These are phyloP conservation scores for Myxocyprinus asiaticus DNA, from an alignment of 2,113 vertebrate genomes.

Conservation along the genomic window DNA sequence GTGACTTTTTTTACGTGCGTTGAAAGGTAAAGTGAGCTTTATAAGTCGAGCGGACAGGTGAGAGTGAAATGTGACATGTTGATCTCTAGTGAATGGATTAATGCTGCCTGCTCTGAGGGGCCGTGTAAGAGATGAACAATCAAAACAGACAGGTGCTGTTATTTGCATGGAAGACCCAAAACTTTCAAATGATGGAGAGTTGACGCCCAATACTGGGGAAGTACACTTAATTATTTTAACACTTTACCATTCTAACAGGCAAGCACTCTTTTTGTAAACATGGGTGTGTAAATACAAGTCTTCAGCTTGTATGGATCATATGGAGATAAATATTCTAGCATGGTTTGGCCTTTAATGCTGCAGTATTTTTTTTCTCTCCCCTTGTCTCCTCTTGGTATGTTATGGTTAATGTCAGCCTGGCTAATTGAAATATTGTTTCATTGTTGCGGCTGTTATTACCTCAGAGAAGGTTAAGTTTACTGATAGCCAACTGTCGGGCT, in stretches of 20 bases:
- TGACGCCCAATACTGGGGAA: constrained; percentile 69
- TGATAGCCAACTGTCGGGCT: constrained; percentile 66
- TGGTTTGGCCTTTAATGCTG: constrained; percentile 44
- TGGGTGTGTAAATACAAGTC: constrained; percentile 48
- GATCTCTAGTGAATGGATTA: constrained; percentile 57
- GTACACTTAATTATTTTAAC: neutral
- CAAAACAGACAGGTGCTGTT: constrained; percentile 46
- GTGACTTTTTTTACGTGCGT: constrained; percentile 24
- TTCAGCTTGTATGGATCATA: neutral
- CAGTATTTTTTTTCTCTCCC: constrained; percentile 34
- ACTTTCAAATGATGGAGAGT: constrained; percentile 54
- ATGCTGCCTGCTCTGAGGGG: constrained; percentile 41
- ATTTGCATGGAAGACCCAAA: constrained; percentile 45
- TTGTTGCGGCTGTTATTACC: constrained; percentile 68
- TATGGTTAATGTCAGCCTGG: constrained; percentile 68
- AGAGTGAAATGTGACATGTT: constrained; percentile 49
- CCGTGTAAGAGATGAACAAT: constrained; percentile 17
- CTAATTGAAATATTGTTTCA: constrained; percentile 79
- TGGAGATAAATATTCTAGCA: constrained; percentile 33
- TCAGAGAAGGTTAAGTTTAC: constrained; percentile 74
- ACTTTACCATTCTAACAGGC: neutral
- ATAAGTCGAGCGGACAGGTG: constrained; percentile 41
- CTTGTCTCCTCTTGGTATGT: constrained; percentile 52
- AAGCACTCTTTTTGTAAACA: neutral
- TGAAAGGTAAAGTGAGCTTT: constrained; percentile 49